Conservation (phyloP, 2,888 invertebrate species). For the Papilio protenor region DNA sequence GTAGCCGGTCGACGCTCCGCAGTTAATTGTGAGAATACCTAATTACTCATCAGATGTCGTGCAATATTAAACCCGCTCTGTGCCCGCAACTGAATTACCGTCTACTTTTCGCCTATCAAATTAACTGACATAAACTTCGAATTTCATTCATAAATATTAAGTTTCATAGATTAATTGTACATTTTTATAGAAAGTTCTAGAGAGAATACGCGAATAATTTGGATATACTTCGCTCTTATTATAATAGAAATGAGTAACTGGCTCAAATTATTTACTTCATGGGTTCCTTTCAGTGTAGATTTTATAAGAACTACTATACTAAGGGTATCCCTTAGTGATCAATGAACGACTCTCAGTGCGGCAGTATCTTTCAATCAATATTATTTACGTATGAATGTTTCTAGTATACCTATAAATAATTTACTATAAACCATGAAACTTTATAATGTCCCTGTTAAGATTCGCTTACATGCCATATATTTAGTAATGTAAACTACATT, state of each 20-base stretch:
- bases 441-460: neutral
- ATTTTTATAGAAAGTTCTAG: too few species aligned
- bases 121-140: conserved; percentile 3
- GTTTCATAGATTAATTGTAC: neutral
- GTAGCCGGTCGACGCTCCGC: conserved; percentile 17
- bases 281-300: too few species aligned
- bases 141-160: neutral
- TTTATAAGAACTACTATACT: too few species aligned
- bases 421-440: too few species aligned
- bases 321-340: too few species aligned
- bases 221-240: neutral
- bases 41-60: conserved; percentile 40
- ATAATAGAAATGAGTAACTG: neutral
- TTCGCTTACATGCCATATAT: neutral
- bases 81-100: conserved; percentile 20
- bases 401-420: too few species aligned
- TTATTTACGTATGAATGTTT: too few species aligned
- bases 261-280: too few species aligned
- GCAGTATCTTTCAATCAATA: too few species aligned
- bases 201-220: neutral
- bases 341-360: too few species aligned
- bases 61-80: conserved; percentile 35
- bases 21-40: conserved; percentile 40
- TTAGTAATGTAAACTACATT: neutral
- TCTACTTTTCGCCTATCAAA: conserved; percentile 6